Base-by-base conservation (phyloP, 2,888 invertebrate genomes). In the Hypena proboscidalis region DNA sequence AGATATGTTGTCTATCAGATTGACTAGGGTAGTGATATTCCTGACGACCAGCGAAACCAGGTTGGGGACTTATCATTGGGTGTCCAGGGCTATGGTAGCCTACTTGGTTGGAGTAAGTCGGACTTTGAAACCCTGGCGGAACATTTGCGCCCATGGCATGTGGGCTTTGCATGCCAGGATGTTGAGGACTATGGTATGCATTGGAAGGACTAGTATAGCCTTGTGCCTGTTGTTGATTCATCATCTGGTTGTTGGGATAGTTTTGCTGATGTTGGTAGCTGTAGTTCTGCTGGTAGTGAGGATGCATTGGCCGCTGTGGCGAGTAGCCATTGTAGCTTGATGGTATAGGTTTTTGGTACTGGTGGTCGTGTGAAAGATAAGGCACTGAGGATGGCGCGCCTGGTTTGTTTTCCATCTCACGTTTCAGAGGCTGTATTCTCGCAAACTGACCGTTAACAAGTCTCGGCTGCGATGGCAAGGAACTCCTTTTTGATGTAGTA, bases 351-450 rank as follows among this genome's bases (percentile, higher is more conserved):
- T 91, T 91, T 57, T 91, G 91, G 49, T 91, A 91, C 45, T 89
- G 90, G 56, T 91, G 91, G 49, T 91, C 91, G 46, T 90, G 86
- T 23, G 88, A 81, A 2, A 80, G 80, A 51, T 89, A 90, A 62
- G 87, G 80, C 67, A 73, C 80, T 45, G 83, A 63, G 6, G 82
- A 67, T 3, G 78, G 70, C 9, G 64, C 47, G 3, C 56, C 55
- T 0, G 65, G 56, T 65, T 84, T 85, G 23, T 60, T 80, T 51
- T 88, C 86, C 29, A 77, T 58, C 30, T 88, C 87, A 1, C 81
- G 78, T 66, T 86, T 89, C 20, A 59, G 66, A 0, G 74, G 62
- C 26, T 75, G 83, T 0, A 55, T 67, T 63, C 86, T 80, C n/a
- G 83, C 70, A 64, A 83, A 85, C 57, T 89, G 88, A n/a, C 88